phyloP scores from a whole-genome alignment of 1,140 invertebrate species.

The Ptiloglossa arizonensis region DNA sequence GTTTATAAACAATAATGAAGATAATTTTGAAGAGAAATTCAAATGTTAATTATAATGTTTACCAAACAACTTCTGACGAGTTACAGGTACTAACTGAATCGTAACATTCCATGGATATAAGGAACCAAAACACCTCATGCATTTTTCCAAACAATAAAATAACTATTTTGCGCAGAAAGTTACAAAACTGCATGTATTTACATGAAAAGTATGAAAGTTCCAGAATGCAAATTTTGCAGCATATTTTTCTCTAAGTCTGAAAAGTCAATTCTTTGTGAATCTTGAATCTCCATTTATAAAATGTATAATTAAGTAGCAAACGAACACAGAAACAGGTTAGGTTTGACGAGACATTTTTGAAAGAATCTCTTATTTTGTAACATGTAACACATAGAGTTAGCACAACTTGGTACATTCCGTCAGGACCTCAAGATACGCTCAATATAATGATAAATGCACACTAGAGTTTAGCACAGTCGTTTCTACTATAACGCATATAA shows the following conservation, averaged over 20 bases:
- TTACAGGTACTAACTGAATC: conserved; percentile 21
- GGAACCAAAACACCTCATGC: conserved; percentile 14
- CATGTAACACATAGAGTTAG: conserved; percentile 27
- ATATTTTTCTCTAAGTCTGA: conserved; percentile 27
- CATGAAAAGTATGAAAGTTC: background rate
- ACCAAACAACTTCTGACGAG: conserved; percentile 7
- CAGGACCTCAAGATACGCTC: conserved; percentile 37
- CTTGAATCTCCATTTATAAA: background rate
- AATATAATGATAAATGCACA: conserved; percentile 31
- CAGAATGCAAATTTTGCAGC: background rate
- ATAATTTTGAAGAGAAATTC: conserved; percentile 2
- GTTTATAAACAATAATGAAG: background rate
- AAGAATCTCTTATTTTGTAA: conserved; percentile 38
- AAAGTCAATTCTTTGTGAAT: conserved; percentile 21
- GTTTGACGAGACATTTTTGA: conserved; percentile 11
- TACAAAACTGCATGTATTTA: conserved; percentile 1
- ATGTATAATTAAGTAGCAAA: conserved; percentile 7
- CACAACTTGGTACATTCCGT: conserved; percentile 42
- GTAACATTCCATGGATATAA: conserved; percentile 37
- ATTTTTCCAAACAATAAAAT: background rate
- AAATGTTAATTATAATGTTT: conserved; percentile 26
- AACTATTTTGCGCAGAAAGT: conserved; percentile 20
- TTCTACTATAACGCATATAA: conserved; percentile 34
- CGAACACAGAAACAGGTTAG: background rate
- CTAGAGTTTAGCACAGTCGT: conserved; percentile 9